Evolutionary conservation across 2,797 vertebrate genomes (phyloP).

Genomic region (Hemitrygon akajei): DNA sequence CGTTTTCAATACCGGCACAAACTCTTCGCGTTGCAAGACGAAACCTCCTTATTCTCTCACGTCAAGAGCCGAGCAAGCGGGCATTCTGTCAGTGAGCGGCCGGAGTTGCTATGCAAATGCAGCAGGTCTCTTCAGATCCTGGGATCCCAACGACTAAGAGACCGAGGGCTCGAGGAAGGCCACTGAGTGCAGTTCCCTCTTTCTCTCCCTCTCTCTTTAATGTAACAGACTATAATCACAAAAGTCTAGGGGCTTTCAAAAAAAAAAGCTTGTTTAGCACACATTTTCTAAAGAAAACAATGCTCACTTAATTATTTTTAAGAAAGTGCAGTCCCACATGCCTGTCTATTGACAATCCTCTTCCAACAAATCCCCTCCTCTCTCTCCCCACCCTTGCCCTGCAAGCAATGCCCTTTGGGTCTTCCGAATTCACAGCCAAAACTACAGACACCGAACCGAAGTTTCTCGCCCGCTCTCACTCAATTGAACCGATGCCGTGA

Average conservation of each 20-base stretch:
- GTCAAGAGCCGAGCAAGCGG: too few relatives aligned
- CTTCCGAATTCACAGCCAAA: slow-evolving; percentile 61
- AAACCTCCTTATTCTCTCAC: too few relatives aligned
- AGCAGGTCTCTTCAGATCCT: too few relatives aligned
- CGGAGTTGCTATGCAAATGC: too few relatives aligned
- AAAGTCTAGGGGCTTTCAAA: slow-evolving; percentile 55
- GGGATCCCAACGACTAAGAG: too few relatives aligned
- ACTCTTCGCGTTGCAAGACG: too few relatives aligned
- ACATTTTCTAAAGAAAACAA: slow-evolving; percentile 41
- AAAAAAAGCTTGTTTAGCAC: slow-evolving; percentile 42
- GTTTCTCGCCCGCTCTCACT: slow-evolving; percentile 42
- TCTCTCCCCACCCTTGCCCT: too few relatives aligned
- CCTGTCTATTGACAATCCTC: slow-evolving; percentile 64
- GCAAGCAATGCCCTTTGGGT: slow-evolving; percentile 62
- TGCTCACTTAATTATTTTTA: slow-evolving; percentile 55
- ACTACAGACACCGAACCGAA: slow-evolving; percentile 58
- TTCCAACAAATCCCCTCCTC: slow-evolving; percentile 49
- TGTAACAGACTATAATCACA: slow-evolving; percentile 60
- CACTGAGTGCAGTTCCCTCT: slow-evolving; percentile 45
- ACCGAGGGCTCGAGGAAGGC: slow-evolving; percentile 51
- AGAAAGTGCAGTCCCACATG: slow-evolving; percentile 65
- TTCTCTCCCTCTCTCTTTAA: slow-evolving; percentile 37
- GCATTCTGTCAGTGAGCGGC: too few relatives aligned
- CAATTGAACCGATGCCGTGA: slow-evolving; percentile 71
- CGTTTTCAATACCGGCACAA: too few relatives aligned